Evolutionary conservation across 1,140 invertebrate species (phyloP).

Genomic region (Reticulitermes speratus): DNA sequence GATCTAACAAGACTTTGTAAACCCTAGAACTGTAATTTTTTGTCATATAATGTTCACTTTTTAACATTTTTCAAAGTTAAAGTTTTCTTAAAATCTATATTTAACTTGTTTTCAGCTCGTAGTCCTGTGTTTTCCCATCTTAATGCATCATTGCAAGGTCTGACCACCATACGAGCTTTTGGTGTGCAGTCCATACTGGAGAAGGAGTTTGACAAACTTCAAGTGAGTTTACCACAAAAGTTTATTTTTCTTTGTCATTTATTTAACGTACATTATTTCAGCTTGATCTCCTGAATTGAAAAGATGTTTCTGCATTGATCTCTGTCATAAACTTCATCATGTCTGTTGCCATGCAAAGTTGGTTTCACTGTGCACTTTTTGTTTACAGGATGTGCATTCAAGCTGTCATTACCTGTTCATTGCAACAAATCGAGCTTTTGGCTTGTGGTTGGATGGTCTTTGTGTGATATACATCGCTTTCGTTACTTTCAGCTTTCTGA

Average conservation of each 20-base stretch:
- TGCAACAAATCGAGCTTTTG: slow-evolving; percentile 77
- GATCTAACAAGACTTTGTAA: no score
- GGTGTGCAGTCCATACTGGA: slow-evolving; percentile 67
- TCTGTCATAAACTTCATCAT: background rate
- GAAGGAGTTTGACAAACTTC: slow-evolving; percentile 69
- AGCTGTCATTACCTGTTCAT: slow-evolving; percentile 69
- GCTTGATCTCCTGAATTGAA: background rate
- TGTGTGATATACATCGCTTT: slow-evolving; percentile 70
- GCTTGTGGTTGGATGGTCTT: slow-evolving; percentile 76
- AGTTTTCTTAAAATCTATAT: background rate
- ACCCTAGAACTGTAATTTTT: no score
- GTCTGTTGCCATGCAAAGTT: no score
- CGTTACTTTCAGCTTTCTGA: slow-evolving; percentile 71
- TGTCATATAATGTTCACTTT: no score
- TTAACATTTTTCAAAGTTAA: no score
- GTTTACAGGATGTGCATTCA: slow-evolving; percentile 46
- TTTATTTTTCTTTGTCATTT: no score
- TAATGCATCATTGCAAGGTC: slow-evolving; percentile 72
- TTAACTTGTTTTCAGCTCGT: slow-evolving; percentile 52
- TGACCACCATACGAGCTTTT: slow-evolving; percentile 77
- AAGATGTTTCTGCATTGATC: background rate
- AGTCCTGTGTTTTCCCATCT: slow-evolving; percentile 77
- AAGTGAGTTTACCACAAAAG: slow-evolving; percentile 42
- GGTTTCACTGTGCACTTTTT: background rate
- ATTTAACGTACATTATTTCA: no score